Evolutionary conservation across 2,888 invertebrate genomes (phyloP).

Genomic region (Apocheima hispidaria): DNA sequence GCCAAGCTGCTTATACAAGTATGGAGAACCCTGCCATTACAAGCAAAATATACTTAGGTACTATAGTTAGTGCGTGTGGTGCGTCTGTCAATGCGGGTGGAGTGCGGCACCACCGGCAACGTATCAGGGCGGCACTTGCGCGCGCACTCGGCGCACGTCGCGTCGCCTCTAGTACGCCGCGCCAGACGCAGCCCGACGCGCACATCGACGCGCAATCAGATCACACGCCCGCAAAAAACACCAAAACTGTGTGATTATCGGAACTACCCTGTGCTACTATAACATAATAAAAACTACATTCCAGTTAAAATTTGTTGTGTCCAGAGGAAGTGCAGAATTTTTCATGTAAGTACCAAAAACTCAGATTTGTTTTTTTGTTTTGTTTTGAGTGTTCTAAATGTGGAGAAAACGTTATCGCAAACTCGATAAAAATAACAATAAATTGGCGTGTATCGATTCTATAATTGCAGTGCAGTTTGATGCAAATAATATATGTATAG

Average conservation of each 20-base stretch:
- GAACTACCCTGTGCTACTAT: slow-evolving; percentile 14
- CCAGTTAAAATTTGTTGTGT: slow-evolving; percentile 1
- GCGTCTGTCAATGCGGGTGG: slow-evolving; percentile 28
- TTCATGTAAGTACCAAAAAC: slow-evolving; percentile 23
- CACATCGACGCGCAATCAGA: slow-evolving; percentile 69
- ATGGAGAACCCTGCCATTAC: too few species aligned
- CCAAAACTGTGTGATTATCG: slow-evolving; percentile 27
- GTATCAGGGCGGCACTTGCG: slow-evolving; percentile 56
- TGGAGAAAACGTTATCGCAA: not conserved
- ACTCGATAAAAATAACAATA: slow-evolving; percentile 10
- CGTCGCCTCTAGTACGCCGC: slow-evolving; percentile 66
- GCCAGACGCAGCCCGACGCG: slow-evolving; percentile 62
- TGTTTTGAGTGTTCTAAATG: not conserved
- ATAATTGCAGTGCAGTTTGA: not conserved
- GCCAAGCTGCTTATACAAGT: too few species aligned
- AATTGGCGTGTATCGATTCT: not conserved
- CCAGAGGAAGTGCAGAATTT: not conserved
- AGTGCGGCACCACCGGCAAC: slow-evolving; percentile 51
- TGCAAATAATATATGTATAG: not conserved
- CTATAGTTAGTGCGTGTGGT: slow-evolving; percentile 1
- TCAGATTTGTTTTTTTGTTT: not conserved
- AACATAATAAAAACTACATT: slow-evolving; percentile 3
- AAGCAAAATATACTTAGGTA: too few species aligned
- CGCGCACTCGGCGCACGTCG: slow-evolving; percentile 58
- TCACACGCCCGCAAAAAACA: slow-evolving; percentile 52